These are phyloP conservation scores for Dromiciops gliroides DNA, from an alignment of 2,113 vertebrate genomes.

Conservation along the genomic window DNA sequence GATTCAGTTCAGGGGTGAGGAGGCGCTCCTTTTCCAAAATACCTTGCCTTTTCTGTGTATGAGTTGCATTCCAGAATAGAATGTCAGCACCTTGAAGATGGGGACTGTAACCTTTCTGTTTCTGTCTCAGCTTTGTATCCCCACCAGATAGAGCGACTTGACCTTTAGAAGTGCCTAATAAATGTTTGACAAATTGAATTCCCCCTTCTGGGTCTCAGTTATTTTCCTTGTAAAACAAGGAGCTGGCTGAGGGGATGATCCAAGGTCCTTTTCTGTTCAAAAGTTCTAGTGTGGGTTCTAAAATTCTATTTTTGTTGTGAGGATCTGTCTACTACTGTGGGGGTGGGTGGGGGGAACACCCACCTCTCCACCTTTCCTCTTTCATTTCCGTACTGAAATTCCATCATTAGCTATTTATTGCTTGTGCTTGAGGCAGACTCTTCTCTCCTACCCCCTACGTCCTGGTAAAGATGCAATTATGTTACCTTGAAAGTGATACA, in stretches of 20 bases:
- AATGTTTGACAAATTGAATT: background rate
- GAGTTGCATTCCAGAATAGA: background rate
- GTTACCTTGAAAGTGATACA: slow-evolving; percentile 46
- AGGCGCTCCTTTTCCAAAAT: background rate
- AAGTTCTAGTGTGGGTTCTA: background rate
- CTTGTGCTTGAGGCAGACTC: background rate
- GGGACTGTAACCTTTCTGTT: background rate
- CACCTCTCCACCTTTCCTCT: background rate
- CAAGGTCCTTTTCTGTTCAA: background rate
- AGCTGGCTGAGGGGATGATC: background rate
- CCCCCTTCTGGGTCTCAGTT: background rate
- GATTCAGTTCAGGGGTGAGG: background rate
- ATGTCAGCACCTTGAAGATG: background rate
- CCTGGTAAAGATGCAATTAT: slow-evolving; percentile 66
- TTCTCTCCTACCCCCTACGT: slow-evolving; percentile 28
- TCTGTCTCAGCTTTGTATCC: background rate
- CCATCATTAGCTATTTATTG: background rate
- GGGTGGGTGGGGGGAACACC: too few species aligned
- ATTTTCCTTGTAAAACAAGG: background rate
- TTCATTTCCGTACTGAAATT: background rate
- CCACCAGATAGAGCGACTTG: background rate
- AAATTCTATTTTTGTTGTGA: background rate
- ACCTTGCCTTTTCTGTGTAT: background rate
- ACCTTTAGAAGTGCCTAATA: background rate
- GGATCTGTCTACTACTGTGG: background rate